These are phyloP conservation scores for Gnathonemus echidnorhynchus DNA, from an alignment of 2,113 vertebrate genomes.

Conservation along the genomic window DNA sequence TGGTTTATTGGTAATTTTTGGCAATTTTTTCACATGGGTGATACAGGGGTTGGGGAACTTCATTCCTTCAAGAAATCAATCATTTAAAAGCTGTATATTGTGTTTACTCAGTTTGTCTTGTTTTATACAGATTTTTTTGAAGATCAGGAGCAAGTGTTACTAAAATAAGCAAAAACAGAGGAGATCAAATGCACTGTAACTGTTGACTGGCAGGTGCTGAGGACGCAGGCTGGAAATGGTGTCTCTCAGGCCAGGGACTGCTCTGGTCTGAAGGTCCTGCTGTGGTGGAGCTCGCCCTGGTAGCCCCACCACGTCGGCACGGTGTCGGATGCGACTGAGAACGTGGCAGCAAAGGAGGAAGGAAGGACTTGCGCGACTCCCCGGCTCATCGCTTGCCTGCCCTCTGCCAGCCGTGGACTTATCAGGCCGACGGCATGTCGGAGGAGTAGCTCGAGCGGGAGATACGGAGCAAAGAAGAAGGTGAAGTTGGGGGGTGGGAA, in stretches of 20 bases:
- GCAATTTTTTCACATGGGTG: neutral
- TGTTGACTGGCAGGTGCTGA: slow-evolving; percentile 15
- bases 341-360: slow-evolving; percentile 28
- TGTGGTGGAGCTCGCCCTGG: neutral
- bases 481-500: slow-evolving; percentile 12
- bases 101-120: neutral
- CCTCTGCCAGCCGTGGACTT: slow-evolving; percentile 20
- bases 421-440: slow-evolving; percentile 35
- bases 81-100: neutral
- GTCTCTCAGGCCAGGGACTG: neutral
- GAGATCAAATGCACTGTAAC: neutral
- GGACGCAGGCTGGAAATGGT: neutral
- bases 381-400: neutral
- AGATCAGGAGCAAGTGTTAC: neutral
- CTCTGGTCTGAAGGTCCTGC: neutral
- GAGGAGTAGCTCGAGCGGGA: slow-evolving; percentile 30
- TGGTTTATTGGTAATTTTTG: neutral
- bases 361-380: neutral
- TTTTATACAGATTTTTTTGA: neutral
- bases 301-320: neutral
- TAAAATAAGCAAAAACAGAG: neutral
- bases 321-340: slow-evolving; percentile 38
- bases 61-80: neutral
- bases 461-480: slow-evolving; percentile 16
- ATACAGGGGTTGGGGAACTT: neutral